Base-by-base conservation (phyloP, 1,140 invertebrate genomes). In the Drosophila tristis region DNA sequence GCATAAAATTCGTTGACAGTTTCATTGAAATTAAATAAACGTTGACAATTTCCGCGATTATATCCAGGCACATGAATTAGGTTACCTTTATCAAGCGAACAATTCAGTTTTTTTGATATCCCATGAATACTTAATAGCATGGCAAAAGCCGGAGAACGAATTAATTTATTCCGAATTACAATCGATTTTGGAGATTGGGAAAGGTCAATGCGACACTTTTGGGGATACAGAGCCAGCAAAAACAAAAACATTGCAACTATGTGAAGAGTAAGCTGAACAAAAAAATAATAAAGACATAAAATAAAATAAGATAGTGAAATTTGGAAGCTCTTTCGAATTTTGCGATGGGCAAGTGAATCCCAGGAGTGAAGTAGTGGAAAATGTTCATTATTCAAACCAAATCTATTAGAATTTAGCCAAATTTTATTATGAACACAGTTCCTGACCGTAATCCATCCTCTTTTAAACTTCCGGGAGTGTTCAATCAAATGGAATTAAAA, bases 181-280 rank as follows among this genome's bases (percentile, higher is more conserved):
- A 70, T 70, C 65, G 66, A 70, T 70, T 70, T 16, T 16, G 29
- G 43, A 56, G 64, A 70, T 70, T 70, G 16, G n/a, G 15, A 43
- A 56, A 70, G 29, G 50, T 49, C 63, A 42, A 23, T 55, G 16
- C 31, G 48, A 55, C 49, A 66, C 26, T 54, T 56, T 56, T 25
- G 42, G 23, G 31, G 62, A 66, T 55, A 15, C 7, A 11, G 35
- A 39, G 35, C 5, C 16, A 57, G 51, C 56, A 26, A 31, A 8
- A 39, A 9, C 16, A 55, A 47, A 39, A 47, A 5, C 4, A 16
- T 20, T 20, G 20, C 1, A 2, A 47, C 25, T 42, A 8, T 53
- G 16, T 53, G n/a, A 45, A 0, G 5, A 2, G 6, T 7, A 31
- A 8, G 9, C 3, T 15, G 26, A 43, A 25, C 5, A 44, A 63